Base-by-base conservation (phyloP, 2,888 invertebrate species). In the Acanthosoma haemorrhoidale region DNA sequence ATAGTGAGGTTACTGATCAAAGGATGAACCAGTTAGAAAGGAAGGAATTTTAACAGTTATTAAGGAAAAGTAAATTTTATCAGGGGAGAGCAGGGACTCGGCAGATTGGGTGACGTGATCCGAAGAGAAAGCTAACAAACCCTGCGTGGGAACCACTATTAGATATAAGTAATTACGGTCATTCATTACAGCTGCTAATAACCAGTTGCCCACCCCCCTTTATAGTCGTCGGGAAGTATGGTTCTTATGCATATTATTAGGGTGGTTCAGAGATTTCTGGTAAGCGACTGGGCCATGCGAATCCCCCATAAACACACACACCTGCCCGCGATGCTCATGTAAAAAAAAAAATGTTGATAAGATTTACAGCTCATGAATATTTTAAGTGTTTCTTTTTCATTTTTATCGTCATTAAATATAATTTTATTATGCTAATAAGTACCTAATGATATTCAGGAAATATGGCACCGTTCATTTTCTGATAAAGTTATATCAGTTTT, bases 201-300 rank as follows among this genome's bases (percentile, higher is more conserved):
- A 43, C 43, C n/a, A 25, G 41, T 43, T 43, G 18, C 39, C 16
- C 39, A 15, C 18, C 11, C 16, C 25, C 2, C 43, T 25, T 43
- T 43, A 43, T 18, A 43, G 13, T 32, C 3, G 21, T 2, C 18
- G 18, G 60, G 15, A 36, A 60, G 32, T 34, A 36, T 60, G 60
- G 34, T 60, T 60, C 16, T 60, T 60, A 36, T 60, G 60, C 36
- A 60, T 60, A 60, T 34, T 36, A 60, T 60, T 60, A 60, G 13
- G 34, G 16, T 18, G 9, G 41, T 2, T 13, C 18, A 16, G 18
- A 36, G 36, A 6, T n/a, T 36, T 21, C 13, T 4, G 4, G 36
- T 60, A 60, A 60, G 60, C 36, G 60, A 11, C 18, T 21, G 18
- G 15, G 13, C 34, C 60, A 60, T 60, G 60, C 60, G 9, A 60